Conservation (phyloP, 2,888 invertebrate genomes). For the Dexiosoma caninum region DNA sequence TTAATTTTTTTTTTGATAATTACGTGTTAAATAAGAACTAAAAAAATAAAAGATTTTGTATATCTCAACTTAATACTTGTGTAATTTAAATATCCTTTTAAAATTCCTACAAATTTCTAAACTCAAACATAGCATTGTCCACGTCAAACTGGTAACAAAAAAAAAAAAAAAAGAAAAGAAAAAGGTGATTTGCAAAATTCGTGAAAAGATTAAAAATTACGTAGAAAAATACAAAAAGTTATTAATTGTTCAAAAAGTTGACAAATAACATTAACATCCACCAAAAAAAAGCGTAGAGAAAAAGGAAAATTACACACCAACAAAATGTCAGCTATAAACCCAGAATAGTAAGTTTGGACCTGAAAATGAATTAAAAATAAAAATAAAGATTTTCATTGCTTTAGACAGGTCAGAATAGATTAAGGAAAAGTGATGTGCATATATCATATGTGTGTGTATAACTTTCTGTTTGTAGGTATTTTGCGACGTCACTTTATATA, state of each 20-base stretch:
- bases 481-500: constrained; percentile 74
- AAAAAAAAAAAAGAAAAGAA: not conserved
- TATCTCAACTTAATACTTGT: constrained; percentile 33
- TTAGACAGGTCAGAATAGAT: constrained; percentile 22
- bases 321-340: constrained; percentile 83
- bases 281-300: not conserved
- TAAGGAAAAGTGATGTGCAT: constrained; percentile 42
- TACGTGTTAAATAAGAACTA: constrained; percentile 56
- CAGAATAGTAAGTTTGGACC: constrained; percentile 85
- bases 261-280: constrained; percentile 22
- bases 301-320: constrained; percentile 49
- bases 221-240: constrained; percentile 47
- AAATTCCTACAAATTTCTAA: constrained; percentile 17
- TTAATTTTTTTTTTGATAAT: constrained; percentile 55
- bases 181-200: constrained; percentile 52
- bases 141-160: constrained; percentile 59
- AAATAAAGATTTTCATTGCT: constrained; percentile 19
- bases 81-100: constrained; percentile 22
- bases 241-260: constrained; percentile 63
- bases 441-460: constrained; percentile 68
- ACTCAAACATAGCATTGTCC: constrained; percentile 49
- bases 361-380: constrained; percentile 25
- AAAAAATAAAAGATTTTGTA: constrained; percentile 18
- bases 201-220: constrained; percentile 47
- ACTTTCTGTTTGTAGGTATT: constrained; percentile 52